A percentile compares a stretch with the other conserved stretches of the same genome.
These are phyloP conservation scores for Falco concolor DNA, from an alignment of 2,797 vertebrate genomes.

Conservation along the genomic window DNA sequence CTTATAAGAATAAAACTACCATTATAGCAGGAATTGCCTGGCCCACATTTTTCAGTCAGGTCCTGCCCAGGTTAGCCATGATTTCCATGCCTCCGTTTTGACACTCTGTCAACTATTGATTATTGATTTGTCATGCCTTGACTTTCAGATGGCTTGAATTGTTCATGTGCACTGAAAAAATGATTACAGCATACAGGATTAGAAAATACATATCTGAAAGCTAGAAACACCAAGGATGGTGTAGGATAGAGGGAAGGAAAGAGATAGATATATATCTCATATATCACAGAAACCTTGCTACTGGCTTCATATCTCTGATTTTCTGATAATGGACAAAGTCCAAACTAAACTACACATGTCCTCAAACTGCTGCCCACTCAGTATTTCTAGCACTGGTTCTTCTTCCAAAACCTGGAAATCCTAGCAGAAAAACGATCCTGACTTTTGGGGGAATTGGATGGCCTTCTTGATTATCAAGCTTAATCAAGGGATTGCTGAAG, in stretches of 20 bases:
- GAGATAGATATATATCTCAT: neutral
- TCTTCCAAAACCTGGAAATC: neutral
- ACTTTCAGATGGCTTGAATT: neutral
- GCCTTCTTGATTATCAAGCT: neutral
- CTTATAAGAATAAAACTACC: neutral
- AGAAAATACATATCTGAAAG: neutral
- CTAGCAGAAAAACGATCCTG: neutral
- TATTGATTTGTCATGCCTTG: neutral
- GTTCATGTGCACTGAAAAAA: neutral
- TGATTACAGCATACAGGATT: neutral
- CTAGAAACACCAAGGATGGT: neutral
- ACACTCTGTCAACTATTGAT: neutral
- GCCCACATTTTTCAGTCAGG: neutral
- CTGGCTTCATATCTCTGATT: neutral
- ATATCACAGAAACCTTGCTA: neutral
- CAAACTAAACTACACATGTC: accelerated
- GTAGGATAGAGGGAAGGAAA: neutral
- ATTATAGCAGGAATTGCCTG: neutral
- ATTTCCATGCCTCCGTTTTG: neutral
- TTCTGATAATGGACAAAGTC: neutral
- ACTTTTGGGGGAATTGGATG: neutral
- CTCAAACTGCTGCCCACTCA: neutral
- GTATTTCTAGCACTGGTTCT: neutral
- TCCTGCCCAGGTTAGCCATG: neutral
- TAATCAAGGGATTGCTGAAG: neutral